Percentiles rank a stretch among this genome's conserved stretches.
Evolutionary conservation across 2,113 vertebrate genomes (phyloP).

Genomic region (Candoia aspera): DNA sequence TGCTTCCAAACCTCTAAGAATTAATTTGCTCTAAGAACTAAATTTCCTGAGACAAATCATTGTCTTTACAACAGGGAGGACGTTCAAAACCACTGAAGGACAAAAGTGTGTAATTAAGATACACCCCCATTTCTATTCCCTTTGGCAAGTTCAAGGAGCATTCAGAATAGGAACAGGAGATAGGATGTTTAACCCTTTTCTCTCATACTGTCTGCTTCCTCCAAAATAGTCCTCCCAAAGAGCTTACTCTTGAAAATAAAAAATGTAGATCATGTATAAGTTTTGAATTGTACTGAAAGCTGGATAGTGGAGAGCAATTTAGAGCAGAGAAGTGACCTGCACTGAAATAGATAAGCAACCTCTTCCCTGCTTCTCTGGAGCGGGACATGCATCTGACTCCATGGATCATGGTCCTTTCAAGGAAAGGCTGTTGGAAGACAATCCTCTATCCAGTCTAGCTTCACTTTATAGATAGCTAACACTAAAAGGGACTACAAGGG

Average conservation of each 20-base stretch:
- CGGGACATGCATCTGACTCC: not conserved
- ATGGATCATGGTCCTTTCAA: not conserved
- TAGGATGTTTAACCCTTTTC: not conserved
- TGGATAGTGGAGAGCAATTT: not conserved
- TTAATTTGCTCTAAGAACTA: not conserved
- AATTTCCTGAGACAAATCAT: not conserved
- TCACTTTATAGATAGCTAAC: not conserved
- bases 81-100: not conserved
- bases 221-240: not conserved
- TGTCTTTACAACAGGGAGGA: not conserved
- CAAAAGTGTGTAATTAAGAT: not conserved
- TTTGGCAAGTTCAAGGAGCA: not conserved
- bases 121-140: not conserved
- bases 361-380: not conserved
- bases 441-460: not conserved
- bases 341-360: not conserved
- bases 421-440: not conserved
- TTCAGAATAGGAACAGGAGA: not conserved
- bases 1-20: not conserved
- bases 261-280: not conserved
- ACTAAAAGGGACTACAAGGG: not conserved
- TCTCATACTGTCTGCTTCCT: not conserved
- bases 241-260: not conserved
- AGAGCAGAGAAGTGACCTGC: not conserved
- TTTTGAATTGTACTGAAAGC: not conserved